phyloP scores from a whole-genome alignment of 2,797 vertebrate genomes.

The Melanotaenia parkinsoni region DNA sequence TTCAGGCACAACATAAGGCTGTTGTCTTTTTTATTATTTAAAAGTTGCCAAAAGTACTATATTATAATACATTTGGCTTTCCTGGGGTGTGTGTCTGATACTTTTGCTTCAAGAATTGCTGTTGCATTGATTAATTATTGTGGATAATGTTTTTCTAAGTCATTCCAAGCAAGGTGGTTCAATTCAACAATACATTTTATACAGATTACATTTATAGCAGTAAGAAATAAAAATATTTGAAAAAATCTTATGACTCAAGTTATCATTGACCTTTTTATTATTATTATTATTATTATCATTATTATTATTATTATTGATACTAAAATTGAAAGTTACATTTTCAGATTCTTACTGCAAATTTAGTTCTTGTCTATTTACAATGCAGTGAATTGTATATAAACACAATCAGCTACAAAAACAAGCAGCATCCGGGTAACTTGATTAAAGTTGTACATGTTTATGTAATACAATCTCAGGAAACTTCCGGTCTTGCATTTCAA shows the following conservation, averaged over 20 bases:
- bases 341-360: background rate
- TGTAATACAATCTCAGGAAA: background rate
- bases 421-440: conserved; percentile 72
- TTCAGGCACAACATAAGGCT: conserved; percentile 8
- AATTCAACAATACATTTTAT: conserved; percentile 26
- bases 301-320: too few relatives aligned
- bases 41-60: background rate
- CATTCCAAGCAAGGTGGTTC: conserved; percentile 23
- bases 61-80: conserved; percentile 10
- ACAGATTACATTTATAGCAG: conserved; percentile 27
- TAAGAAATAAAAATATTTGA: conserved; percentile 27
- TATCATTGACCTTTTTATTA: background rate
- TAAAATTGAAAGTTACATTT: too few relatives aligned
- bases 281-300: too few relatives aligned
- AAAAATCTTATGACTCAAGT: conserved; percentile 6
- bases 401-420: background rate
- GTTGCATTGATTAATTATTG: conserved; percentile 4
- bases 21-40: background rate
- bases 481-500: conserved; percentile 19
- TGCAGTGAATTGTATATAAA: background rate
- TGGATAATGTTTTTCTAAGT: conserved; percentile 22
- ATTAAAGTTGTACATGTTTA: background rate
- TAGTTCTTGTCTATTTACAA: background rate
- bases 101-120: conserved; percentile 1
- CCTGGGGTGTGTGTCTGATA: conserved; percentile 1